phyloP scores from a whole-genome alignment of 2,113 vertebrate species.

The Neolamprologus longior region DNA sequence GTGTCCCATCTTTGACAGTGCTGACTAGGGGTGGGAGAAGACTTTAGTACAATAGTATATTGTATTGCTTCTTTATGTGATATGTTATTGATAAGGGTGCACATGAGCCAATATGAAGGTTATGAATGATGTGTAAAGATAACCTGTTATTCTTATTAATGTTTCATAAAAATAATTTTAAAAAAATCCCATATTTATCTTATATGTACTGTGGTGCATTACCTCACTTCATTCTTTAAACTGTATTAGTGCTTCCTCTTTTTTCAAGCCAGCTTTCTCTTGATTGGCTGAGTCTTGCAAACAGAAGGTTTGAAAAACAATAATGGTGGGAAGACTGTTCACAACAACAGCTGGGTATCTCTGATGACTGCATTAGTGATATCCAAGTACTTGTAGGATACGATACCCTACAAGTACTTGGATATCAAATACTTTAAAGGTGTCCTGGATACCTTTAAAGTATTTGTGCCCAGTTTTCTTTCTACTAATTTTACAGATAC shows the following conservation, averaged over 20 bases:
- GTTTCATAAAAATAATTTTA: fast-evolving
- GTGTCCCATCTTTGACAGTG: neutral
- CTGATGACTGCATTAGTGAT: neutral
- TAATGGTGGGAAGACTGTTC: neutral
- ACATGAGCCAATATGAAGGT: neutral
- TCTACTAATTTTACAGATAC: neutral
- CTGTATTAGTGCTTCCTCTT: neutral
- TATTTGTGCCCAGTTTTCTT: neutral
- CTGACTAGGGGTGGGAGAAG: neutral
- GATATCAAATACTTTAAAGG: neutral
- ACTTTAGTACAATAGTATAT: neutral
- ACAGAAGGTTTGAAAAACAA: neutral
- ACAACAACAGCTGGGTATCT: neutral
- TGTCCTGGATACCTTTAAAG: neutral
- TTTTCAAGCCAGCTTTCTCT: neutral
- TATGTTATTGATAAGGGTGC: neutral
- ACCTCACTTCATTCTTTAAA: neutral
- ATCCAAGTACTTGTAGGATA: neutral
- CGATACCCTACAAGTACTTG: neutral
- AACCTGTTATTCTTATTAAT: neutral
- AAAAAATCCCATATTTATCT: neutral
- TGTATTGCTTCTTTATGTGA: neutral
- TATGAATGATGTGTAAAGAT: neutral
- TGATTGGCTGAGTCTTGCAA: neutral
- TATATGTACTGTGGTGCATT: neutral